Base-by-base conservation (phyloP, 2,888 invertebrate genomes). In the Acheta domesticus region DNA sequence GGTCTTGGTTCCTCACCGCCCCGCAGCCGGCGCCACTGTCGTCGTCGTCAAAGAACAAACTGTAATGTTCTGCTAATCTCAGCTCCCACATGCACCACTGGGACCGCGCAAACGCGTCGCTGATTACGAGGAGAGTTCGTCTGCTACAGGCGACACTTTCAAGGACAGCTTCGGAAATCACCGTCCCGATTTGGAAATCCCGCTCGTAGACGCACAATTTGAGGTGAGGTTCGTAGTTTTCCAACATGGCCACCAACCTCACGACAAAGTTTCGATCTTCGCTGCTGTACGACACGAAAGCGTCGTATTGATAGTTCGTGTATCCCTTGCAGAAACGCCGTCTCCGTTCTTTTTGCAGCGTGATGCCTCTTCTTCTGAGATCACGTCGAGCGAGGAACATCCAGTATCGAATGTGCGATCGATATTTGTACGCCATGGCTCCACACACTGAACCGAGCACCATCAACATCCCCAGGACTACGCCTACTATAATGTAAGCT, bases 51-150 rank as follows among this genome's bases (percentile, higher is more conserved):
- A 91, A 89, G 82, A 91, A 90, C 80, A 91, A 86, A 79, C 92
- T 88, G 82, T 92, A 91, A 84, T 92, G 90, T 83, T 92, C 91
- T 0, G 92, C 92, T 36, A 92, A 87, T 83, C 92, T 91, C 16
- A 92, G 91, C 84, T 93, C 93, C 90, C 92, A 91, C 74, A 91
- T 87, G 84, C 92, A 92, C 93, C 93, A 94, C 80, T 93, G 92
- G 48, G 92, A 92, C 83, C 90, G 90, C 0, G 92, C 90, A 85
- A 93, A 93, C 83, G 89, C 88, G 83, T 91, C 90, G 80, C 93
- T 93, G 77, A 94, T 88, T 14, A 93, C 87, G 79, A 93, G 86
- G 80, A 94, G 87, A 19, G 92, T 90, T 84, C 90, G 91, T 81
- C 90, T 89, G 84, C 92, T 91, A 79, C 90, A 88, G 49, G 90